Evolutionary conservation across 2,888 invertebrate species (phyloP).

Genomic region (Synergus itoensis): DNA sequence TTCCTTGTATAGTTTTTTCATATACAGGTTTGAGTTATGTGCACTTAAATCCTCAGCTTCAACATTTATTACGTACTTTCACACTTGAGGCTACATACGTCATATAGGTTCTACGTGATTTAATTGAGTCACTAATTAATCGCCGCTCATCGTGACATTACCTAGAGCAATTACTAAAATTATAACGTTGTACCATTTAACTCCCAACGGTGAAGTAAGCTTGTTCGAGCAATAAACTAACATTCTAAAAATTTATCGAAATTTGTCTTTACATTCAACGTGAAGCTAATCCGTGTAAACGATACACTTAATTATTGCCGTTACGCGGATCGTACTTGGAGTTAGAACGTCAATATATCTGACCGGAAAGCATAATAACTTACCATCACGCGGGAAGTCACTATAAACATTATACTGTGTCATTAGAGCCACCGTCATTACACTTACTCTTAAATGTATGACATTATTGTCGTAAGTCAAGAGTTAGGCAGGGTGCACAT

Average conservation of each 20-base stretch:
- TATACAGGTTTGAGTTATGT: constrained; percentile 15
- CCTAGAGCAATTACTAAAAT: constrained; percentile 62
- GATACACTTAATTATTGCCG: constrained; percentile 22
- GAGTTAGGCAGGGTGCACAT: constrained; percentile 28
- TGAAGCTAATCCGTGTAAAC: constrained; percentile 10
- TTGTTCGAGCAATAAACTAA: constrained; percentile 7
- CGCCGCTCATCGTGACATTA: constrained; percentile 66
- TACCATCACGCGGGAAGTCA: constrained; percentile 32
- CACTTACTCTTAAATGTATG: constrained; percentile 36
- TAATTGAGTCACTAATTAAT: constrained; percentile 65
- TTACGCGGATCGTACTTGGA: constrained; percentile 15
- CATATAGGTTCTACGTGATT: constrained; percentile 53
- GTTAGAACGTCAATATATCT: constrained; percentile 8
- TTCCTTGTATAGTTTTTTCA: background rate
- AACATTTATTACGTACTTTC: constrained; percentile 35
- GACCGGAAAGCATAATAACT: constrained; percentile 36
- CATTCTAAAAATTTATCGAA: constrained; percentile 15
- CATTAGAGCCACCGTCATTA: constrained; percentile 38
- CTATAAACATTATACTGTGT: constrained; percentile 40
- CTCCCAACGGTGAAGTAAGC: constrained; percentile 43
- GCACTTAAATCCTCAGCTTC: constrained; percentile 23
- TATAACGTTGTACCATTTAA: constrained; percentile 51
- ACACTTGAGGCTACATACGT: constrained; percentile 30
- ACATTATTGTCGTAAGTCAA: constrained; percentile 35
- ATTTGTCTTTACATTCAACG: constrained; percentile 27